Evolutionary conservation across 2,113 vertebrate genomes (phyloP).

Genomic region (Cyprinus carpio): DNA sequence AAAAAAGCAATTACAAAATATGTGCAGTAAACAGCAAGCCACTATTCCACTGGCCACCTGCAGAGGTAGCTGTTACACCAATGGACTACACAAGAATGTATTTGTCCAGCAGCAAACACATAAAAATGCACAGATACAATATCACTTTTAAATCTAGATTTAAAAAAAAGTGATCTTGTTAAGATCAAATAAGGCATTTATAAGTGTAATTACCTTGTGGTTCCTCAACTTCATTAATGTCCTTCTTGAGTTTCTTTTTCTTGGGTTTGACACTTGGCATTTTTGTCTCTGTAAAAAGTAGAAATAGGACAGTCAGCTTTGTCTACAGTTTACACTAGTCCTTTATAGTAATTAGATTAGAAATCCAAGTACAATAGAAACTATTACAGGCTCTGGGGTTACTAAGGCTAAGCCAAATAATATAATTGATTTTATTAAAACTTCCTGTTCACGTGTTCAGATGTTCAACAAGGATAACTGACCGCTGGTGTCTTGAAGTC

Average conservation of each 20-base stretch:
- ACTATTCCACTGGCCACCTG: background rate
- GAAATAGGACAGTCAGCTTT: background rate
- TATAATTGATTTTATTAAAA: background rate
- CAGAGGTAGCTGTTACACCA: background rate
- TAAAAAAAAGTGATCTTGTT: background rate
- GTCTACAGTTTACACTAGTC: background rate
- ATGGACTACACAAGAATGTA: background rate
- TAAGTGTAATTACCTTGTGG: constrained; percentile 60
- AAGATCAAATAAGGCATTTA: background rate
- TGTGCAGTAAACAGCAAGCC: background rate
- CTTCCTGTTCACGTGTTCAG: background rate
- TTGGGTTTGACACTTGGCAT: constrained; percentile 84
- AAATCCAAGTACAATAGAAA: background rate
- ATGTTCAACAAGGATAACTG: constrained; percentile 21
- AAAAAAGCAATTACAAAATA: background rate
- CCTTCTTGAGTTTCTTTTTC: constrained; percentile 86
- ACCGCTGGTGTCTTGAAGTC: constrained; percentile 47
- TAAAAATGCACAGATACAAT: background rate
- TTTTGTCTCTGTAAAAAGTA: constrained; percentile 28
- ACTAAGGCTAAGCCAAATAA: background rate
- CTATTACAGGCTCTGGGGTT: background rate
- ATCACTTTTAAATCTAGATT: background rate
- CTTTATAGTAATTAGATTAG: background rate
- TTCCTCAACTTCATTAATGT: constrained; percentile 76
- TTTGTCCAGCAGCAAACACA: background rate